A percentile compares a stretch with the other conserved stretches of the same genome.
phyloP scores from a whole-genome alignment of 2,797 vertebrate species.

The Argya squamiceps region DNA sequence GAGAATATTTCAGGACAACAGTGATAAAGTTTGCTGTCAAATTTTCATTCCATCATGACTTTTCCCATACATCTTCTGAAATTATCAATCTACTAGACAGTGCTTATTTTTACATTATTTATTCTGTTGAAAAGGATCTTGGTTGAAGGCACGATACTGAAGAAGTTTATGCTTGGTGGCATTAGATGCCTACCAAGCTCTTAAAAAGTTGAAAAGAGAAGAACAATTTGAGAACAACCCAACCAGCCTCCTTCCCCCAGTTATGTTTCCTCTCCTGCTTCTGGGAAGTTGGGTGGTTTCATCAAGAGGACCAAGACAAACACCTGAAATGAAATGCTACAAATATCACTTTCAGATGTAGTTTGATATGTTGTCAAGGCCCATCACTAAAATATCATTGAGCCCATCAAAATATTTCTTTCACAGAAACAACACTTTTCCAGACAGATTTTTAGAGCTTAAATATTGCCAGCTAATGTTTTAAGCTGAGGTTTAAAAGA shows the following conservation, averaged over 20 bases:
- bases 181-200: neutral
- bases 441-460: neutral
- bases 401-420: neutral
- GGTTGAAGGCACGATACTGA: neutral
- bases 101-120: neutral
- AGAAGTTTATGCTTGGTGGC: neutral
- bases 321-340: neutral
- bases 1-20: neutral
- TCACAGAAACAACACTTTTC: neutral
- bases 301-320: neutral
- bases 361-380: neutral
- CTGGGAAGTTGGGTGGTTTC: neutral
- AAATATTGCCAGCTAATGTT: neutral
- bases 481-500: neutral
- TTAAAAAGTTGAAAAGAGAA: neutral
- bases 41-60: neutral
- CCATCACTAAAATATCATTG: neutral
- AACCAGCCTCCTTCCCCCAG: accelerated
- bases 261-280: neutral
- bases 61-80: neutral
- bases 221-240: neutral
- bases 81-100: neutral
- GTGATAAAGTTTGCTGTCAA: neutral
- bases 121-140: neutral
- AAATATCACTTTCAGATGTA: neutral